These are phyloP conservation scores for Frieseomelitta varia DNA, from an alignment of 1,140 invertebrate genomes.

Conservation along the genomic window DNA sequence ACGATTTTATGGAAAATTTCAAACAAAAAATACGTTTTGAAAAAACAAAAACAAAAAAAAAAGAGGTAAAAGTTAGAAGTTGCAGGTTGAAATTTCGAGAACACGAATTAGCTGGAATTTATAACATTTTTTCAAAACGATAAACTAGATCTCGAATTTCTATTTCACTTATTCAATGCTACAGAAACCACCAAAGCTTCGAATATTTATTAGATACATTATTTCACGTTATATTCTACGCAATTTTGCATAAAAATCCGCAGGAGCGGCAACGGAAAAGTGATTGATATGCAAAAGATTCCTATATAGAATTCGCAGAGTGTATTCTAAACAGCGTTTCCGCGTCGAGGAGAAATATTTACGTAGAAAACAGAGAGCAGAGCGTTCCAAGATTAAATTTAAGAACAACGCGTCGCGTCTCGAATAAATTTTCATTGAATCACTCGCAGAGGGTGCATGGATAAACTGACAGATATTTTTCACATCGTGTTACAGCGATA, in stretches of 20 bases:
- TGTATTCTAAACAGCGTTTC: neutral
- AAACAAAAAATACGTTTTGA: neutral
- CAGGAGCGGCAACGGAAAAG: neutral
- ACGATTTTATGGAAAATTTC: neutral
- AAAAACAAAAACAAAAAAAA: no score
- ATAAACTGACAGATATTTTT: neutral
- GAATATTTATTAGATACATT: no score
- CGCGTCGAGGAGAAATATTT: conserved; percentile 8
- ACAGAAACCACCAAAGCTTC: no score
- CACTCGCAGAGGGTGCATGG: no score
- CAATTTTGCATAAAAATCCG: no score
- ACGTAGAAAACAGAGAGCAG: neutral
- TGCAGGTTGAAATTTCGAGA: neutral
- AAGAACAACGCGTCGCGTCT: neutral
- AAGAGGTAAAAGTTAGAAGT: neutral
- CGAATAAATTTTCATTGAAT: neutral
- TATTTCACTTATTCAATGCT: no score
- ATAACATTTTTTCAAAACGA: neutral
- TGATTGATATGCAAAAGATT: neutral
- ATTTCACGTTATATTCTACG: no score
- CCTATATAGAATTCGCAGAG: neutral
- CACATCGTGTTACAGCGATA: neutral
- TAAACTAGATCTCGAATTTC: no score
- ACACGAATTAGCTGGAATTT: no score
- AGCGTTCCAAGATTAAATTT: no score